Conservation (phyloP, 1,140 invertebrate species). For the Maniola jurtina region DNA sequence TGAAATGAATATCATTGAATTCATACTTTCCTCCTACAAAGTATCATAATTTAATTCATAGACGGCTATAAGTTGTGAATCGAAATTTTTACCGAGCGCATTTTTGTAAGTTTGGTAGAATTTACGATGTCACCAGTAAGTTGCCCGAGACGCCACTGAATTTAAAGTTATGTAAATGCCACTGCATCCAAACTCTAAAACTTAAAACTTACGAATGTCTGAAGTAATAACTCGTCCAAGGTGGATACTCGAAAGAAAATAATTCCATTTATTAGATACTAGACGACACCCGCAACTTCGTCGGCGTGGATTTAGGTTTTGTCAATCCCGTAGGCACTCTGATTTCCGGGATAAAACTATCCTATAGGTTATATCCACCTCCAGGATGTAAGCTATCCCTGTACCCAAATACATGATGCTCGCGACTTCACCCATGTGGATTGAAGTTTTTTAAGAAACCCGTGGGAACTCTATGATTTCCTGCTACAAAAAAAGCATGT, state of each 20-base stretch:
- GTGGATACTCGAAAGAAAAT: neutral
- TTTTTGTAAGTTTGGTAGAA: constrained; percentile 69
- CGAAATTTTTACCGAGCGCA: constrained; percentile 62
- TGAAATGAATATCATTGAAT: neutral
- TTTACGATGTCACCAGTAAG: constrained; percentile 70
- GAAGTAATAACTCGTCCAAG: neutral
- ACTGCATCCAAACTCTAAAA: constrained; percentile 52
- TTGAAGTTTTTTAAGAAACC: too few relatives aligned
- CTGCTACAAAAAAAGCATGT: too few relatives aligned
- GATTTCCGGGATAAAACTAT: too few relatives aligned
- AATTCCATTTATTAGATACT: neutral
- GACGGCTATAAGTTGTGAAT: constrained; percentile 61
- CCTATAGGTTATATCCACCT: too few relatives aligned
- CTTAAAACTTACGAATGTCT: constrained; percentile 64
- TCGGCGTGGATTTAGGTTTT: too few relatives aligned
- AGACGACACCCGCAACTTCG: too few relatives aligned
- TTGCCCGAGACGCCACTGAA: constrained; percentile 64
- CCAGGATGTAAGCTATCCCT: too few relatives aligned
- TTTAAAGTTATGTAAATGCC: constrained; percentile 74
- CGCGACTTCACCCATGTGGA: too few relatives aligned
- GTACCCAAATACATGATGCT: too few relatives aligned
- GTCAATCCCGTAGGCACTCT: too few relatives aligned
- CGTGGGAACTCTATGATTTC: too few relatives aligned
- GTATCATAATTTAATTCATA: constrained; percentile 55
- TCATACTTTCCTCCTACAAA: constrained; percentile 29